These are phyloP conservation scores for Deroptyus accipitrinus DNA, from an alignment of 2,113 vertebrate genomes.

Conservation along the genomic window DNA sequence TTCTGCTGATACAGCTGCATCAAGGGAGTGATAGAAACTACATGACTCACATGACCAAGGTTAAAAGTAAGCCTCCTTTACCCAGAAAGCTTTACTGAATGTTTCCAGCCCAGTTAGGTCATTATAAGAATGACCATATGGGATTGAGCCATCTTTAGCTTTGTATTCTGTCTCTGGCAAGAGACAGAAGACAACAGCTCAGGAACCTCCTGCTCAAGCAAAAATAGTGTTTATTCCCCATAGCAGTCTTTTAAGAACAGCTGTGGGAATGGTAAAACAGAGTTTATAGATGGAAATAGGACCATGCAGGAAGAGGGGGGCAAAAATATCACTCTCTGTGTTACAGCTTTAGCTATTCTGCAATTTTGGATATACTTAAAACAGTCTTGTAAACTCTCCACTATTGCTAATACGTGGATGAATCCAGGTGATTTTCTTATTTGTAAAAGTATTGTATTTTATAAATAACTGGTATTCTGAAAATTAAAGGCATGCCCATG, in stretches of 20 bases:
- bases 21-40: neutral
- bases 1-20: neutral
- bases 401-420: neutral
- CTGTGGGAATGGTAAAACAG: neutral
- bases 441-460: neutral
- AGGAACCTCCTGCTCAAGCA: neutral
- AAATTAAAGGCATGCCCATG: neutral
- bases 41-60: fast-evolving
- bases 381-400: neutral
- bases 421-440: neutral
- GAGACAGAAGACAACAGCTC: neutral
- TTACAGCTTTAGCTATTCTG: neutral
- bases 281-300: neutral
- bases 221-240: neutral
- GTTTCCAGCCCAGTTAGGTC: neutral
- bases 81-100: neutral
- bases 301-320: neutral
- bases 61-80: neutral
- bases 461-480: neutral
- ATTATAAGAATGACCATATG: neutral
- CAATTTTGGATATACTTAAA: neutral
- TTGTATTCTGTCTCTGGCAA: neutral
- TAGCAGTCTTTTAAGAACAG: neutral
- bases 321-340: neutral
- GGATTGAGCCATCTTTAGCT: neutral